Evolutionary conservation across 2,888 invertebrate genomes (phyloP), one percentile per base, ranked within the genome.

Genomic region (Chamaedrilus cognettii): DNA sequence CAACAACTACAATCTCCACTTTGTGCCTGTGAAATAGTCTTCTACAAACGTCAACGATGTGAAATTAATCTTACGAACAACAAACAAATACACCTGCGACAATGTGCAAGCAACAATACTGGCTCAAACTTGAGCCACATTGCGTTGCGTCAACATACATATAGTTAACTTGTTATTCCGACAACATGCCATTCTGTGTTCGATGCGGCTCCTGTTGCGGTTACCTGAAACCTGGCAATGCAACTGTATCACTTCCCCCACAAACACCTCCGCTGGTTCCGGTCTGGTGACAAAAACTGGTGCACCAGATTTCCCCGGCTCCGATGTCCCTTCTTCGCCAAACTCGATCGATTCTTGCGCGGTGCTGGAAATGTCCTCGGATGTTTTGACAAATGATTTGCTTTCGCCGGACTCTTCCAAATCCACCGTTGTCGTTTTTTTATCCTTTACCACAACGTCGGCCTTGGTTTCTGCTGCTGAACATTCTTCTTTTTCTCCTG

Each of bases 171-270:
- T n/a, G n/a, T n/a, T n/a, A n/a, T n/a, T n/a, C n/a, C n/a, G n/a
- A n/a, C n/a, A n/a, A n/a, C n/a, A n/a, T n/a, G n/a, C n/a, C n/a
- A n/a, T n/a, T n/a, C n/a, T n/a, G n/a, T n/a, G n/a, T n/a, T n/a
- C n/a, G n/a, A n/a, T n/a, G n/a, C n/a, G n/a, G n/a, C n/a, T n/a
- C n/a, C n/a, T n/a, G n/a, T n/a, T 1, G 19, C 33, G n/a, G 2
- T 58, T 15, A 62, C 62, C 62, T 51, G 49, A 11, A 26, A 62
- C 62, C 51, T 62, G 62, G 26, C 62, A 62, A 19, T n/a, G 26
- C 2, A 62, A 15, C 30, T 62, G 23, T 30, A 62, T 2, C 31
- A 31, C n/a, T 15, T 30, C 28, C 30, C 62, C 62, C 51, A 30
- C 51, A 51, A 11, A 2, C 5, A 30, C 7, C n/a, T 19, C 50